Conservation (phyloP, 2,797 vertebrate genomes). For the Thalassophryne amazonica region DNA sequence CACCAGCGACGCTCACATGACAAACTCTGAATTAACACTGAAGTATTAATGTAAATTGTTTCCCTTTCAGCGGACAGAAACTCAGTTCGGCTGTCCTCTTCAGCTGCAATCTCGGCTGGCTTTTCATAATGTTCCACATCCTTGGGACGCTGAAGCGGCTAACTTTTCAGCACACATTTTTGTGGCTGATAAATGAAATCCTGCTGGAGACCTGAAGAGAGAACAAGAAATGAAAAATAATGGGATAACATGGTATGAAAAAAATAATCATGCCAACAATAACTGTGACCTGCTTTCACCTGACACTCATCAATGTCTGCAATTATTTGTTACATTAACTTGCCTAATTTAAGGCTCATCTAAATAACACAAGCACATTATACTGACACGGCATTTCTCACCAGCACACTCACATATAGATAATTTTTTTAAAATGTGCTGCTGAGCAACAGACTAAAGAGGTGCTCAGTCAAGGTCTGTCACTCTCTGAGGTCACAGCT, state of each 20-base stretch:
- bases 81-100: no score
- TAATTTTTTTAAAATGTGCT: conserved; percentile 34
- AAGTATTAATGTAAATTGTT: no score
- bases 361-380: conserved; percentile 18
- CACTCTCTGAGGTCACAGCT: conserved; percentile 15
- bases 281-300: conserved; percentile 22
- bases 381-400: conserved; percentile 31
- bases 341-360: conserved; percentile 42
- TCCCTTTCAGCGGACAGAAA: no score
- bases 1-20: no score
- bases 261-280: conserved; percentile 53
- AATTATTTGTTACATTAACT: conserved; percentile 56
- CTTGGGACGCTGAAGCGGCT: no score
- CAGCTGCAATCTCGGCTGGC: no score
- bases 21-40: no score
- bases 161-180: no score
- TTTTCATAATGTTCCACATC: no score
- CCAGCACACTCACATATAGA: conserved; percentile 14
- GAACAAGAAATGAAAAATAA: conserved; percentile 24
- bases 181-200: conserved; percentile 67
- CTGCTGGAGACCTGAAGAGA: conserved; percentile 69
- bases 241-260: conserved; percentile 17
- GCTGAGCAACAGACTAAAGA: conserved; percentile 17
- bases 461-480: neutral
- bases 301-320: conserved; percentile 44